Evolutionary conservation across 2,797 vertebrate genomes (phyloP), one percentile per base, ranked within the genome.

Genomic region (Lagorchestes hirsutus): DNA sequence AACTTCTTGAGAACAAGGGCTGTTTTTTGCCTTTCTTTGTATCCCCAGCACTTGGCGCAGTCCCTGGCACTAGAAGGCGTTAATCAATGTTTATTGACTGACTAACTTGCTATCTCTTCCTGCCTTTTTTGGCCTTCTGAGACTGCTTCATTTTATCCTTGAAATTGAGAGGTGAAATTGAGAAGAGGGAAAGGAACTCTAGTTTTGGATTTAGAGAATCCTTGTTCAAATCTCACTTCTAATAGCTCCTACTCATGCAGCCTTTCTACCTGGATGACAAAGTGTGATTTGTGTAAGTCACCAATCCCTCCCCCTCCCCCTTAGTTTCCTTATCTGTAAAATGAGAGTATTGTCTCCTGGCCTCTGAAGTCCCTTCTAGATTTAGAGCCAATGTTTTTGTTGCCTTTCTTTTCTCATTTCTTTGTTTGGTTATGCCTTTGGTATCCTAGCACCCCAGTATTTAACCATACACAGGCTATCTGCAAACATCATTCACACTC

Each of bases 301-400:
- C 40, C 46, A 46, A 46, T 1, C 3, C 8, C 22, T 55, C n/a
- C 24, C 5, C n/a, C n/a, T n/a, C 24, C 74, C 22, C 40, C n/a
- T 95, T 56, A 54, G 6, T 94, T 96, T 54, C 0, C 2, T 94
- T 55, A 16, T 40, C 55, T 96, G 4, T 55, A 74, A 95, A 94
- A 55, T 52, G 22, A 52, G 34, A 9, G 13, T 50, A 46, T 56
- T 46, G 40, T 46, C 22, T 40, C 16, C 9, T 74, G 67, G 18
- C 67, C 5, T 46, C 40, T 82, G 74, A 24, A 24, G 40, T 82
- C 22, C 40, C 18, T 82, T 46, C 9, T 9, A 46, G 74, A 40
- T 82, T 9, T 46, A 46, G 8, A 46, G 10, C n/a, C 40, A 24
- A 24, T 40, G n/a, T 82, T 82, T 27, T 10, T 9, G 27, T 82